These are phyloP conservation scores for Clarias platycephalus DNA, from an alignment of 2,797 vertebrate genomes.

Conservation along the genomic window DNA sequence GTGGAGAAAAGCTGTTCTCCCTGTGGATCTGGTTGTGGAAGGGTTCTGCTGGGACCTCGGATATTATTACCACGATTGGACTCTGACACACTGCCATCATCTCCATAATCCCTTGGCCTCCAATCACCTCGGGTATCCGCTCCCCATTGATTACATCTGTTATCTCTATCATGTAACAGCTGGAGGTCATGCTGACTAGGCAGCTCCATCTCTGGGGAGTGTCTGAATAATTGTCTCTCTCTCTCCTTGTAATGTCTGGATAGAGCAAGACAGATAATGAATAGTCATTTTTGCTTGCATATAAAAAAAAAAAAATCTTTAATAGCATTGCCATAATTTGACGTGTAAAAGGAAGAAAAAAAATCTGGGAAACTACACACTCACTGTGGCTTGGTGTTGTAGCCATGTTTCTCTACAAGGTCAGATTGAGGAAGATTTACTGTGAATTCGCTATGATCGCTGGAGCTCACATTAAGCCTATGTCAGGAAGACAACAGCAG, in stretches of 20 bases:
- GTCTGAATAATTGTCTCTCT: slow-evolving; percentile 5
- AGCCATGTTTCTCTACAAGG: neutral
- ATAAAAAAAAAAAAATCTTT: neutral
- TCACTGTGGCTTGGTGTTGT: slow-evolving; percentile 6
- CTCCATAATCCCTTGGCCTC: neutral
- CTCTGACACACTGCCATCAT: neutral
- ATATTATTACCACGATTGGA: slow-evolving; percentile 16
- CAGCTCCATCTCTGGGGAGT: neutral
- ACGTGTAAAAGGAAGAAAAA: neutral
- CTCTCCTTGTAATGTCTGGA: slow-evolving; percentile 12
- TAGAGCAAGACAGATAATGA: neutral
- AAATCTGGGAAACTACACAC: slow-evolving; percentile 19
- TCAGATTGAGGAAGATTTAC: neutral
- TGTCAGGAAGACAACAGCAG: neutral
- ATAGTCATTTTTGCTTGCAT: neutral
- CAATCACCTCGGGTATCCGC: neutral
- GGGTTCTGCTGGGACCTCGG: slow-evolving; percentile 6
- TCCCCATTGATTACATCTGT: neutral
- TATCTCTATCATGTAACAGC: neutral
- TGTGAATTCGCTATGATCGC: slow-evolving; percentile 17
- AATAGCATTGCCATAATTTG: neutral
- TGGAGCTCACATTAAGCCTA: slow-evolving; percentile 5
- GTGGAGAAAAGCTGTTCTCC: slow-evolving; percentile 26
- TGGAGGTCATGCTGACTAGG: neutral
- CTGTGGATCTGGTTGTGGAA: slow-evolving; percentile 12